Conservation (phyloP, 2,888 invertebrate species). For the Nymphalis urticae region DNA sequence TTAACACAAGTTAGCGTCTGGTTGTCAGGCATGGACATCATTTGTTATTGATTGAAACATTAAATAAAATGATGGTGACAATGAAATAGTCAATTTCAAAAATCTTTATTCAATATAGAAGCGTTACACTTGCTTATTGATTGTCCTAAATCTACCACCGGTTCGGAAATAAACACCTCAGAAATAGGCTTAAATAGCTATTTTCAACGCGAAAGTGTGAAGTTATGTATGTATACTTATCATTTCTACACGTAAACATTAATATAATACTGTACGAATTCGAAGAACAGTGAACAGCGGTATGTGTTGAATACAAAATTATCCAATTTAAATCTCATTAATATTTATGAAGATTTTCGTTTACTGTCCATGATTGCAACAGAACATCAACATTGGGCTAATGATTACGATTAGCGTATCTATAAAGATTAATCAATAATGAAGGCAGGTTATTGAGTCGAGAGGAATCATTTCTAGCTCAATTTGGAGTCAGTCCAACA, state of each 20-base stretch:
- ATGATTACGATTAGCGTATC: conserved; percentile 21
- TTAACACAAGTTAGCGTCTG: no score
- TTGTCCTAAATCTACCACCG: no score
- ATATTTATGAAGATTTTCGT: conserved; percentile 18
- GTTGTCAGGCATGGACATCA: no score
- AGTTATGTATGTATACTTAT: no score
- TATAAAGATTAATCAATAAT: conserved; percentile 33
- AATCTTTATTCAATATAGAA: no score
- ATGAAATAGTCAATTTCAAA: no score
- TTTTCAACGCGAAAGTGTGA: no score
- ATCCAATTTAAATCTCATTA: conserved; percentile 15
- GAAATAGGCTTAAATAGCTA: no score
- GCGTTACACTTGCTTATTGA: no score
- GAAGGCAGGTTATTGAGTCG: conserved; percentile 47
- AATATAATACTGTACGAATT: conserved; percentile 15
- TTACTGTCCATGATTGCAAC: conserved; percentile 10
- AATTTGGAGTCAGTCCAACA: conserved; percentile 63
- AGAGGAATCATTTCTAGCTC: conserved; percentile 49
- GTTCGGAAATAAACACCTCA: no score
- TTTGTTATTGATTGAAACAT: no score
- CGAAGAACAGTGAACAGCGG: conserved; percentile 5
- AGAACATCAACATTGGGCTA: conserved; percentile 22
- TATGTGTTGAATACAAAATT: conserved; percentile 12
- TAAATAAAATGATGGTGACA: no score
- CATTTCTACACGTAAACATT: neutral